Conservation (phyloP, 1,140 invertebrate species). For the Aphis gossypii region DNA sequence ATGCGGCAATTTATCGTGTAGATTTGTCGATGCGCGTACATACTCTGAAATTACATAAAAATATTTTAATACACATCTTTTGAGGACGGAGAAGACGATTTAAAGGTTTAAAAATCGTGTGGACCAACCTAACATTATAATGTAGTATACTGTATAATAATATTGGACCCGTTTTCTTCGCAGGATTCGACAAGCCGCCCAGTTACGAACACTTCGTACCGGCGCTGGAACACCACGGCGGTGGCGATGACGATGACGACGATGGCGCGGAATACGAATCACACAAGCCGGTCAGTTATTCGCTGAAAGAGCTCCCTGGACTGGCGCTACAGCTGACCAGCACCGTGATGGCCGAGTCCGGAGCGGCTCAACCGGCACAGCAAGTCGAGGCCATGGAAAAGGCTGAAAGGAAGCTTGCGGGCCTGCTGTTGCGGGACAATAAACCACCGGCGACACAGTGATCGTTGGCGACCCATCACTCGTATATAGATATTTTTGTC, state of each 20-base stretch:
- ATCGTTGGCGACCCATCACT: not conserved
- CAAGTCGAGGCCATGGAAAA: not conserved
- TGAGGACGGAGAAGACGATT: too few relatives aligned
- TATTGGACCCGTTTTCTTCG: not conserved
- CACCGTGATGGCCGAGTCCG: not conserved
- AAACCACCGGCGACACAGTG: not conserved
- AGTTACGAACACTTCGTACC: constrained; percentile 40
- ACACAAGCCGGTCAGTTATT: not conserved
- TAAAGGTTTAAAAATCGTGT: too few relatives aligned
- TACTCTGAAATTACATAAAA: too few relatives aligned
- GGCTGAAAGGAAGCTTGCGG: not conserved
- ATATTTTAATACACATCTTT: too few relatives aligned
- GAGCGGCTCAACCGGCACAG: not conserved
- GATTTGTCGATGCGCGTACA: too few relatives aligned
- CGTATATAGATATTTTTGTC: too few relatives aligned
- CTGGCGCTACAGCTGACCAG: not conserved
- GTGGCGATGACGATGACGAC: not conserved
- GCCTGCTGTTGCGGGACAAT: not conserved
- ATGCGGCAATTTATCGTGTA: too few relatives aligned
- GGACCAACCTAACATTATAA: too few relatives aligned
- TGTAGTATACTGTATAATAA: too few relatives aligned
- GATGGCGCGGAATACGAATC: not conserved
- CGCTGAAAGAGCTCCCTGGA: constrained; percentile 11
- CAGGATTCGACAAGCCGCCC: not conserved
- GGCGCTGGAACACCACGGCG: not conserved